A percentile compares a stretch with the other conserved stretches of the same genome.
Conservation (phyloP, 2,888 invertebrate species). For the Caenorhabditis becei region DNA sequence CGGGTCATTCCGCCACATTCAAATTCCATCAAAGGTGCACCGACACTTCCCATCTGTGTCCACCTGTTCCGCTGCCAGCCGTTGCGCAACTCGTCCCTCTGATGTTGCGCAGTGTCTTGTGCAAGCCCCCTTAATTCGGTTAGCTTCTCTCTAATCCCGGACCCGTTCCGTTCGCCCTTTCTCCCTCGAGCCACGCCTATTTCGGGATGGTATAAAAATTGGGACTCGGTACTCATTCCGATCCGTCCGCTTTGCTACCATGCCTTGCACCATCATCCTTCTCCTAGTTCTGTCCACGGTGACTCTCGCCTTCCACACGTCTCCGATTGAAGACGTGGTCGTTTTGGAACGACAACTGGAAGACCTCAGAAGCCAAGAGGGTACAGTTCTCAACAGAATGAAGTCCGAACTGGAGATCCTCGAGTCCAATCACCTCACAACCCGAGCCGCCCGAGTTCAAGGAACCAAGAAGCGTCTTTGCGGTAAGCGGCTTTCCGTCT, state of each 20-base stretch:
- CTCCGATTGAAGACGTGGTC: neutral
- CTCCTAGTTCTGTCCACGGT: neutral
- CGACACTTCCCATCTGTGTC: slow-evolving; percentile 26
- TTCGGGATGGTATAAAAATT: neutral
- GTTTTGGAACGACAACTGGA: neutral
- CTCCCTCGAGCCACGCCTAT: neutral
- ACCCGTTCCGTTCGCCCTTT: neutral
- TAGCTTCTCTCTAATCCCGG: neutral
- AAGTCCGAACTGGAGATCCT: slow-evolving; percentile 6
- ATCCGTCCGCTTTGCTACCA: neutral
- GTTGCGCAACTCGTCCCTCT: slow-evolving; percentile 21
- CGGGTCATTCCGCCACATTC: neutral
- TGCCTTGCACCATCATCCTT: neutral
- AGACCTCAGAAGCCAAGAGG: slow-evolving; percentile 1
- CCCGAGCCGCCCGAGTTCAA: slow-evolving; percentile 14
- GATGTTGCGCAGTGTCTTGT: neutral
- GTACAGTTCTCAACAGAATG: slow-evolving; percentile 21
- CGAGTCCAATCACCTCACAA: slow-evolving; percentile 10
- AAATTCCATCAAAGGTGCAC: neutral
- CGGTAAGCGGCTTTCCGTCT: slow-evolving; percentile 30
- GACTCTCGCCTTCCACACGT: neutral
- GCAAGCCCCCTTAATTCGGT: neutral
- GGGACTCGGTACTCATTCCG: neutral
- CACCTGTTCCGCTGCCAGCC: slow-evolving; percentile 38
- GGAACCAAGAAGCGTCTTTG: slow-evolving; percentile 30